Conservation (phyloP, 2,797 vertebrate genomes). For the Propithecus deckenii region DNA sequence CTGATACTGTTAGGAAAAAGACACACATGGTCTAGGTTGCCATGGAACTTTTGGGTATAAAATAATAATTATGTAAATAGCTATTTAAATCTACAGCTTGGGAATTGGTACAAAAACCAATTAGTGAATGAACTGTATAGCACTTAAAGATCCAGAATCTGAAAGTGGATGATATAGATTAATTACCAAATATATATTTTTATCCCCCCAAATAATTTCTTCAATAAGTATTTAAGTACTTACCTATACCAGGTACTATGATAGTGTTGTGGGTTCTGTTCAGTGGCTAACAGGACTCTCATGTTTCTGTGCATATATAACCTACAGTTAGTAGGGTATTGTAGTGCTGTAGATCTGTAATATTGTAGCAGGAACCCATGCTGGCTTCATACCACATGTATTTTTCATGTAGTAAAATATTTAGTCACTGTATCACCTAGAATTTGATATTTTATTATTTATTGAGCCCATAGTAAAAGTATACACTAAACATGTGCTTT, state of each 20-base stretch:
- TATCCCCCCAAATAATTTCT: neutral
- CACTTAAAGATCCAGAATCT: conserved; percentile 53
- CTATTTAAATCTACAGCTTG: neutral
- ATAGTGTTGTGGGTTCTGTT: neutral
- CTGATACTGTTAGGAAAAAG: neutral
- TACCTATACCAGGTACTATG: neutral
- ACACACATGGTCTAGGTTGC: neutral
- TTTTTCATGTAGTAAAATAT: conserved; percentile 44
- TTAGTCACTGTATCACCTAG: conserved; percentile 65
- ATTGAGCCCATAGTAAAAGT: conserved; percentile 82
- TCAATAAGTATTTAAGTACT: neutral
- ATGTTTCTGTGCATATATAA: neutral
- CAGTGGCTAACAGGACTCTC: neutral
- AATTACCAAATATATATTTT: neutral
- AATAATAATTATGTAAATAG: neutral
- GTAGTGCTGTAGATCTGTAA: neutral
- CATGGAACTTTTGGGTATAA: neutral
- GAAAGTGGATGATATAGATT: conserved; percentile 68
- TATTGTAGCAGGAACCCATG: neutral
- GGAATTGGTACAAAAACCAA: neutral
- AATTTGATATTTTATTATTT: conserved; percentile 82
- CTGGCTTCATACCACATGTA: neutral
- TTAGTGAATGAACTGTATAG: neutral
- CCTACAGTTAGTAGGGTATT: neutral
- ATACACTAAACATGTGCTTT: conserved; percentile 82